These are phyloP conservation scores for Liolophura sinensis DNA, from an alignment of 1,140 invertebrate genomes.

Conservation along the genomic window DNA sequence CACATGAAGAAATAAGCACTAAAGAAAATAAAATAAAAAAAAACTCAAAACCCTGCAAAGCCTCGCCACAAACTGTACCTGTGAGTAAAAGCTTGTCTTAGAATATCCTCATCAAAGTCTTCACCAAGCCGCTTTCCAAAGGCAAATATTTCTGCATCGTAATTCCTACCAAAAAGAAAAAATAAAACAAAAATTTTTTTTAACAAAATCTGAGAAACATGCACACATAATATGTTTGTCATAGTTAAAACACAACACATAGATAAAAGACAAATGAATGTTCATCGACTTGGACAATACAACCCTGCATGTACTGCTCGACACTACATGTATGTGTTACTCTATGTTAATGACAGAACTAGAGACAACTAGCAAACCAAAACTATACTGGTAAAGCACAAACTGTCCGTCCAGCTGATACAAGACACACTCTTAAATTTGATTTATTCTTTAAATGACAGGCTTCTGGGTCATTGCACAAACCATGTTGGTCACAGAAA, in stretches of 20 bases:
- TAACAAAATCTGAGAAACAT: background rate
- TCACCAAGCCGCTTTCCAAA: constrained; percentile 86
- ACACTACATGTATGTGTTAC: too few species aligned
- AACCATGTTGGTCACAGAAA: too few species aligned
- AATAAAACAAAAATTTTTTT: constrained; percentile 8
- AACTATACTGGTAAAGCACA: too few species aligned
- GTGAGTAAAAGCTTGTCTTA: constrained; percentile 79
- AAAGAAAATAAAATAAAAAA: too few species aligned
- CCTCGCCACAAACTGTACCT: constrained; percentile 41
- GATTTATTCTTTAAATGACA: too few species aligned
- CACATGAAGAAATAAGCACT: too few species aligned
- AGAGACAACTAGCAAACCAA: too few species aligned
- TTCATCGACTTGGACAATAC: background rate
- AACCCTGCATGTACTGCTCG: too few species aligned
- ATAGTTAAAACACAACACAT: background rate
- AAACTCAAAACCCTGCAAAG: background rate
- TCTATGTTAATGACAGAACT: too few species aligned
- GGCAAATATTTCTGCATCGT: constrained; percentile 83
- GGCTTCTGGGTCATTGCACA: too few species aligned
- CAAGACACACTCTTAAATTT: too few species aligned
- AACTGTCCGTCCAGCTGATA: too few species aligned
- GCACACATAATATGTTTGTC: background rate
- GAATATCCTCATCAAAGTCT: constrained; percentile 71
- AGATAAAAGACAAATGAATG: background rate
- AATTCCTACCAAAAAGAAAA: constrained; percentile 68